Evolutionary conservation across 2,113 vertebrate species (phyloP).

Genomic region (Cacatua alba): DNA sequence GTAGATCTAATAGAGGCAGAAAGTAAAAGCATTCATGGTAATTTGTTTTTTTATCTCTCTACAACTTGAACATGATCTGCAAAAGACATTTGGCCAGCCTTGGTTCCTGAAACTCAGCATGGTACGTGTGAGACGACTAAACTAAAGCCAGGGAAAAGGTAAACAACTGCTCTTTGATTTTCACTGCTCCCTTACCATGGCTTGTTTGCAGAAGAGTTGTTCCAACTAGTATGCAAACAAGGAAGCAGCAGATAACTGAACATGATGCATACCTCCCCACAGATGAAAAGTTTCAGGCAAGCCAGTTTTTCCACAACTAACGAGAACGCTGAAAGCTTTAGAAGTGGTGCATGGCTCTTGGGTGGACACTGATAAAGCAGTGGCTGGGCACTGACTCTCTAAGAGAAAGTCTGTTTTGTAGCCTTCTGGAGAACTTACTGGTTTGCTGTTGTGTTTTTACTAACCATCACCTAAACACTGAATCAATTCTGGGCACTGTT

Average conservation of each 20-base stretch:
- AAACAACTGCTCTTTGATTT: not conserved
- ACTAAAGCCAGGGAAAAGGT: not conserved
- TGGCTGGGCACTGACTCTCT: not conserved
- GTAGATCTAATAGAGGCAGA: not conserved
- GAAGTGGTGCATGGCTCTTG: not conserved
- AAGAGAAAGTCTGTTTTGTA: not conserved
- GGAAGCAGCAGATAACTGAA: not conserved
- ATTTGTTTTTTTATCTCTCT: not conserved
- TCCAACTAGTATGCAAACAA: not conserved
- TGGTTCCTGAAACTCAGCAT: not conserved
- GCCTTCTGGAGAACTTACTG: not conserved
- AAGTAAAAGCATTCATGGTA: not conserved
- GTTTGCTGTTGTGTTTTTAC: not conserved
- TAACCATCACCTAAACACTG: not conserved
- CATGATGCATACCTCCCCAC: not conserved
- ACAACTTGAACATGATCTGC: too few relatives aligned
- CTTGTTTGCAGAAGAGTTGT: not conserved
- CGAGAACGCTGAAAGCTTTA: not conserved
- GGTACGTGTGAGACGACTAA: not conserved
- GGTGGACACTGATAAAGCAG: not conserved
- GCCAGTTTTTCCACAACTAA: not conserved
- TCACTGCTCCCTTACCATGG: fast-evolving
- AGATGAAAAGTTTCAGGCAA: not conserved
- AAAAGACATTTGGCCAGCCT: not conserved
- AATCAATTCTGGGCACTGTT: not conserved